These are phyloP conservation scores for Acleris emargana DNA, from an alignment of 2,888 invertebrate species.

Conservation along the genomic window DNA sequence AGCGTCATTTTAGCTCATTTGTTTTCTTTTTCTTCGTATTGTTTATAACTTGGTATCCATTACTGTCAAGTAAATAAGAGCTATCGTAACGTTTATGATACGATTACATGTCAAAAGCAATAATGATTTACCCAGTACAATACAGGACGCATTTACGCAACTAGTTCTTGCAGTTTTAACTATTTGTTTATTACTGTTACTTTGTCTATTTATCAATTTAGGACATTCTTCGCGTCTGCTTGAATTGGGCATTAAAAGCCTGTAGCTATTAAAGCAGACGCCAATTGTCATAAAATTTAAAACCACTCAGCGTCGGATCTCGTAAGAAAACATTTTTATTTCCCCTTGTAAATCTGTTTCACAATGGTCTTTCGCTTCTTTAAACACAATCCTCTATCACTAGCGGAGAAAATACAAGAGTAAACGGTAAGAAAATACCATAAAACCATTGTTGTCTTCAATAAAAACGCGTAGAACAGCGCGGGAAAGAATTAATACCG, in stretches of 20 bases:
- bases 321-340: conserved; percentile 22
- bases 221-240: background rate
- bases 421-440: conserved; percentile 41
- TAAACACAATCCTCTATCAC: conserved; percentile 26
- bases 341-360: conserved; percentile 28
- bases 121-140: too few relatives aligned
- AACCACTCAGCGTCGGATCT: conserved; percentile 11
- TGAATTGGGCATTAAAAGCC: background rate
- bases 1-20: too few relatives aligned
- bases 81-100: too few relatives aligned
- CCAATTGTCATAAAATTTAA: conserved; percentile 18
- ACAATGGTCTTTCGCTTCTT: conserved; percentile 23
- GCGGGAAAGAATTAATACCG: conserved; percentile 52
- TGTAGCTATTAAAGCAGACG: conserved; percentile 6
- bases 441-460: conserved; percentile 49
- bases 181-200: too few relatives aligned
- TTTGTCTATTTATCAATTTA: too few relatives aligned
- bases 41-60: too few relatives aligned
- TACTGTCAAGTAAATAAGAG: too few relatives aligned
- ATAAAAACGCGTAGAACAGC: conserved; percentile 46
- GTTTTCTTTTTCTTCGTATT: too few relatives aligned
- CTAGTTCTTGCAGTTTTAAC: too few relatives aligned
- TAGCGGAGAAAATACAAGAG: conserved; percentile 33
- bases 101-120: too few relatives aligned
- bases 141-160: too few relatives aligned